Percentiles rank a stretch among this genome's conserved stretches.
Evolutionary conservation across 2,797 vertebrate genomes (phyloP).

Genomic region (Florisuga fusca): DNA sequence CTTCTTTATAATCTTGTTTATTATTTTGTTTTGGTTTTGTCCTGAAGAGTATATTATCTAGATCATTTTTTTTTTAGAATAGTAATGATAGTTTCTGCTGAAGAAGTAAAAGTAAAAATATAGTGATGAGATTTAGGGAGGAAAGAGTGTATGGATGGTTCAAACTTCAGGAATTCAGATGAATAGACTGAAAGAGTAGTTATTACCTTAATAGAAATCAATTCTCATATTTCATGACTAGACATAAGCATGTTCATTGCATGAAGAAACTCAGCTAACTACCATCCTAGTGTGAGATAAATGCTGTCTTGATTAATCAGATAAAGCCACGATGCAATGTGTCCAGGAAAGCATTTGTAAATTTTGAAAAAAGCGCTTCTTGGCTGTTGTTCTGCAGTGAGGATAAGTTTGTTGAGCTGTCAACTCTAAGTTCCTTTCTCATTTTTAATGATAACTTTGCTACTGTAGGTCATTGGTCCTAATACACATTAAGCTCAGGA

Average conservation of each 20-base stretch:
- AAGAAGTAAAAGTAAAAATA: constrained; percentile 6
- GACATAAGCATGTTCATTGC: not conserved
- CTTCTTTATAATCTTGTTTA: constrained; percentile 13
- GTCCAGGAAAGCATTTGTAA: not conserved
- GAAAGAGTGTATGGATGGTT: not conserved
- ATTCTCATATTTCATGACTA: not conserved
- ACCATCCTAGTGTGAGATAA: constrained; percentile 44
- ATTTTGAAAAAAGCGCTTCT: constrained; percentile 31
- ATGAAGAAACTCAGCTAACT: constrained; percentile 11
- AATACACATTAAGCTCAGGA: not conserved
- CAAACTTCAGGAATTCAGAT: not conserved
- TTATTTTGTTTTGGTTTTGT: constrained; percentile 12
- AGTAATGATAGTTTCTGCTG: constrained; percentile 13
- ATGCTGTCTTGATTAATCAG: not conserved
- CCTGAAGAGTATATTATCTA: not conserved
- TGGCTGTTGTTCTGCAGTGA: not conserved
- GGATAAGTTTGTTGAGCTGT: not conserved
- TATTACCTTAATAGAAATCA: not conserved
- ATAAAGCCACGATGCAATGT: not conserved
- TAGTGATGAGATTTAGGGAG: not conserved
- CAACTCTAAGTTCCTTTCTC: not conserved
- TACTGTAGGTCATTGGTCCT: not conserved
- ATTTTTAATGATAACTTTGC: not conserved
- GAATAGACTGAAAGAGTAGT: not conserved
- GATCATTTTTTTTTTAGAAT: not conserved